phyloP scores from a whole-genome alignment of 2,113 vertebrate species.

The Nothoprocta perdicaria region DNA sequence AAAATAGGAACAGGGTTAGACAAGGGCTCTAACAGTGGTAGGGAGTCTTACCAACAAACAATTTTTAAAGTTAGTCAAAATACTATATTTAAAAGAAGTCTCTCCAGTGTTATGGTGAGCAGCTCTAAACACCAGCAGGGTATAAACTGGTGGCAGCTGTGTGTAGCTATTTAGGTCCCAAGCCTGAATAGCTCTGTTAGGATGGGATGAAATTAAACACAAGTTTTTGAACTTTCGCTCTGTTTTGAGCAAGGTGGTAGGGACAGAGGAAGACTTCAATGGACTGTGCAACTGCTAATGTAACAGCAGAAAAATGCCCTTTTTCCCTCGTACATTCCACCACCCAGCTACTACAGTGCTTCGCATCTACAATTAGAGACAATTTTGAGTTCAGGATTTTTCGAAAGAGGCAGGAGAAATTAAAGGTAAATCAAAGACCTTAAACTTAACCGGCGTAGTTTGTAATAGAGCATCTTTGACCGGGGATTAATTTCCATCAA shows the following conservation, averaged over 20 bases:
- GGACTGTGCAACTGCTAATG: accelerated
- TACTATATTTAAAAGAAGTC: conserved; percentile 2
- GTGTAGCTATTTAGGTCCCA: conserved; percentile 23
- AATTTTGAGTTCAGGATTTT: neutral
- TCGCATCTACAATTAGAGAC: neutral
- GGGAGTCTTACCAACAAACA: neutral
- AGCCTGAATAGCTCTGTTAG: neutral
- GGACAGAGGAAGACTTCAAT: neutral
- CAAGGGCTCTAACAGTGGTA: neutral
- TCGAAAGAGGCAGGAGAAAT: neutral
- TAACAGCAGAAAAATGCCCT: neutral
- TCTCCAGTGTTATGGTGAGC: neutral
- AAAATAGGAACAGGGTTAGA: neutral
- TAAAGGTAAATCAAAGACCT: neutral
- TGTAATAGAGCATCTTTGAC: neutral
- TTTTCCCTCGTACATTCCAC: neutral
- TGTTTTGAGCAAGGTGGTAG: neutral
- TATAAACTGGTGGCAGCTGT: conserved; percentile 55
- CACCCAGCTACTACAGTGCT: neutral
- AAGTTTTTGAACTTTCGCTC: neutral
- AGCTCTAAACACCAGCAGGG: conserved; percentile 20
- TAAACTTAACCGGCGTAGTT: conserved; percentile 5
- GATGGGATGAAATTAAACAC: conserved; percentile 16
- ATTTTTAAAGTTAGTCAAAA: conserved; percentile 9
- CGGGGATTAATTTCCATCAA: conserved; percentile 9